Conservation (phyloP, 2,797 vertebrate genomes). For the Sparidentex hasta region DNA sequence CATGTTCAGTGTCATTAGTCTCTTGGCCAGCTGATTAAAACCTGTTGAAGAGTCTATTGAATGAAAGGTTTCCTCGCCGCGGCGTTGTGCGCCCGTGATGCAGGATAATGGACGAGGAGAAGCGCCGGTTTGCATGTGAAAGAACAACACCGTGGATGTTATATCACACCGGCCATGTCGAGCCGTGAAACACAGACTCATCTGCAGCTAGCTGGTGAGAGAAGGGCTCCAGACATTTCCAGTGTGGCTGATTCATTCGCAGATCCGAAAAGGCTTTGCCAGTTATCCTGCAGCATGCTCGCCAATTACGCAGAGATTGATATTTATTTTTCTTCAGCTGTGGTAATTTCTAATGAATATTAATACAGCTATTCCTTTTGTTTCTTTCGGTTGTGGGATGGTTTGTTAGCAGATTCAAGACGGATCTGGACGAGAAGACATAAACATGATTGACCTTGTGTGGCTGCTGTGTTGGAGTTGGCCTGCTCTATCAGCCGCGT, state of each 20-base stretch:
- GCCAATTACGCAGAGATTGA: slow-evolving; percentile 54
- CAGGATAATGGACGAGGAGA: slow-evolving; percentile 19
- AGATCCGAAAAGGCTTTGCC: slow-evolving; percentile 34
- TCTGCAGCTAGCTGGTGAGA: slow-evolving; percentile 21
- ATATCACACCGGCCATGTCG: slow-evolving; percentile 23
- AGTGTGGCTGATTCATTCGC: slow-evolving; percentile 11
- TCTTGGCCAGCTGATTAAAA: slow-evolving; percentile 37
- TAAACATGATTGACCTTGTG: slow-evolving; percentile 64
- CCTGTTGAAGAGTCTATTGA: slow-evolving; percentile 25
- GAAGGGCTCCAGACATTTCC: slow-evolving; percentile 25
- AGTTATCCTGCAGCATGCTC: slow-evolving; percentile 60
- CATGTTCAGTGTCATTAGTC: slow-evolving; percentile 14
- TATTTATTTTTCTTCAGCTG: slow-evolving; percentile 62
- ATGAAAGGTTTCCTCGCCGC: slow-evolving; percentile 25
- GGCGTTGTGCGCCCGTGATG: slow-evolving; percentile 5
- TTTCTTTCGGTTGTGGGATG: slow-evolving; percentile 48
- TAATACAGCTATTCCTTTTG: slow-evolving; percentile 60
- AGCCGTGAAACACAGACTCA: slow-evolving; percentile 39
- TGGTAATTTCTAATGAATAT: slow-evolving; percentile 75
- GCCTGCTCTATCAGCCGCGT: slow-evolving; percentile 20
- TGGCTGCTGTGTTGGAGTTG: slow-evolving; percentile 42
- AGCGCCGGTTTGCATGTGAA: slow-evolving; percentile 48
- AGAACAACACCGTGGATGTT: slow-evolving; percentile 2
- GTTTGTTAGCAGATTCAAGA: slow-evolving; percentile 64
- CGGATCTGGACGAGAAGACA: slow-evolving; percentile 56